phyloP scores from a whole-genome alignment of 64 coral and sea anemone genomes.

The Dendrophyllia cribrosa region DNA sequence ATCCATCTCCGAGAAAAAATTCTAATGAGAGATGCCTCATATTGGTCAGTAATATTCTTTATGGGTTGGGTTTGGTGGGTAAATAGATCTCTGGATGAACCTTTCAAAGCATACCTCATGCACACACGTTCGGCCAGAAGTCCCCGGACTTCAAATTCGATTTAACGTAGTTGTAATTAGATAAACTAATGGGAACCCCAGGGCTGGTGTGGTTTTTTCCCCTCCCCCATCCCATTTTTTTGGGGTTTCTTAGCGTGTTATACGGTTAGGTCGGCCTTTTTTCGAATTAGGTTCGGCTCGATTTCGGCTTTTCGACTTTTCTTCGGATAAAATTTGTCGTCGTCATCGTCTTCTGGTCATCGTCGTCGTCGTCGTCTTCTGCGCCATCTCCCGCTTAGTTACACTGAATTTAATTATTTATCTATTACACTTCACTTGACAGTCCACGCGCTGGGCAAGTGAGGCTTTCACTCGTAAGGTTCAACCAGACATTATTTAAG shows the following conservation, averaged over 20 bases:
- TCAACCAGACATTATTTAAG: not conserved
- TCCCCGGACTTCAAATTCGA: not conserved
- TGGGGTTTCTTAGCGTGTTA: constrained; percentile 4
- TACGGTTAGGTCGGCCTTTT: not conserved
- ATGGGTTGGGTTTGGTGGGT: not conserved
- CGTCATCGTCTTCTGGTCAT: not conserved
- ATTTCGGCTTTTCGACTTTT: not conserved
- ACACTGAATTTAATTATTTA: not conserved
- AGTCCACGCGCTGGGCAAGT: not conserved
- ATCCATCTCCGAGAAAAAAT: too few species aligned
- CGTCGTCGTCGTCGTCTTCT: not conserved
- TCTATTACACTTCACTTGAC: constrained; percentile 13
- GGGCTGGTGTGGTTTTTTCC: not conserved
- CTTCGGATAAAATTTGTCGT: not conserved
- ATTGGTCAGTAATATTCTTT: not conserved
- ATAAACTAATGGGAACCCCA: not conserved
- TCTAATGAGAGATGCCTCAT: not conserved
- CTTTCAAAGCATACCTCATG: constrained; percentile 16
- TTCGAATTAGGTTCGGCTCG: not conserved
- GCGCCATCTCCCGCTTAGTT: not conserved
- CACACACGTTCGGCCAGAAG: constrained; percentile 23
- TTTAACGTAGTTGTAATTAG: constrained; percentile 1
- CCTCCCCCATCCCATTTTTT: not conserved
- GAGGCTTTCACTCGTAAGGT: constrained; percentile 12
- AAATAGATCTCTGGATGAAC: constrained; percentile 22